Evolutionary conservation across 1,140 invertebrate species (phyloP).

Genomic region (Hylaeus volcanicus): DNA sequence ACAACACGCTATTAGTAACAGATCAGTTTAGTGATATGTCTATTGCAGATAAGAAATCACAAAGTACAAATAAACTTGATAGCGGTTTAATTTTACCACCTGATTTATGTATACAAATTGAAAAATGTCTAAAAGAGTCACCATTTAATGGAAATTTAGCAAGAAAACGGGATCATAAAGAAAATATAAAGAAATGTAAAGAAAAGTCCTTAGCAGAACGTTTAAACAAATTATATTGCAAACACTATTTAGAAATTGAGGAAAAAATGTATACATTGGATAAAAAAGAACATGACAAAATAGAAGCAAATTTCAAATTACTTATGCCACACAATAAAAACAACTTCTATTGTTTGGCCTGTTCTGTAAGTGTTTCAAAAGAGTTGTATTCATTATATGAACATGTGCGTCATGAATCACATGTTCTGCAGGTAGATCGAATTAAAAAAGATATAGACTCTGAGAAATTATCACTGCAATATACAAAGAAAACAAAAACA

Average conservation of each 20-base stretch:
- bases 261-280: conserved; percentile 7
- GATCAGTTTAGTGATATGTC: not conserved
- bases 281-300: not conserved
- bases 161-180: no score
- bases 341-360: conserved; percentile 22
- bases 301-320: not conserved
- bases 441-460: conserved; percentile 25
- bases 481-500: not conserved
- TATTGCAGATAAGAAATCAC: not conserved
- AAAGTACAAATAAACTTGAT: not conserved
- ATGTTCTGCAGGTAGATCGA: conserved; percentile 31
- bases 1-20: not conserved
- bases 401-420: conserved; percentile 38
- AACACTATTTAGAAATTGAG: conserved; percentile 8
- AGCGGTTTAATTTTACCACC: not conserved
- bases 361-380: conserved; percentile 2
- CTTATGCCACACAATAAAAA: not conserved
- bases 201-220: accelerated
- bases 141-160: no score
- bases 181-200: no score
- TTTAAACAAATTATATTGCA: not conserved
- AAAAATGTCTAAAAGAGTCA: not conserved
- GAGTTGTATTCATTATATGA: conserved; percentile 43
- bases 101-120: not conserved
- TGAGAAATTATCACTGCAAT: not conserved